phyloP scores from a whole-genome alignment of 2,888 invertebrate genomes.

The Eulithis testata region DNA sequence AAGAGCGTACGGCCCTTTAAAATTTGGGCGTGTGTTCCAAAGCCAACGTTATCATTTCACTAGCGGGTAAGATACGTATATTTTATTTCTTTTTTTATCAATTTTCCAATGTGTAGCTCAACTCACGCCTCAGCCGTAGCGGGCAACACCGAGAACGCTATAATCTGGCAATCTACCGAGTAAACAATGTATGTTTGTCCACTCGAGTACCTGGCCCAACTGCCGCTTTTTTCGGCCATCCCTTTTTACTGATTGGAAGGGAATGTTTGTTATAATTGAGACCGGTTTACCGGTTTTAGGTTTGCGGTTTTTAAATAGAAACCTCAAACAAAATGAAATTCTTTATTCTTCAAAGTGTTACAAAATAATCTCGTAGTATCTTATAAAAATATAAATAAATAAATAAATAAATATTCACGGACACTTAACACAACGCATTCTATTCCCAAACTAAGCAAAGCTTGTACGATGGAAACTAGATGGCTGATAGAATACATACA shows the following conservation, averaged over 20 bases:
- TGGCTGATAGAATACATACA: too few relatives aligned
- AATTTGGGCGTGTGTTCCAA: too few relatives aligned
- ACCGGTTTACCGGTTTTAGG: slow-evolving; percentile 1
- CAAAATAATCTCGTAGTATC: too few relatives aligned
- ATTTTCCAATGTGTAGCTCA: not conserved
- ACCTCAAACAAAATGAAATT: not conserved
- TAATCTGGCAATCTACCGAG: slow-evolving; percentile 47
- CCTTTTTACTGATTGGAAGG: slow-evolving; percentile 25
- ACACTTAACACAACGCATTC: too few relatives aligned
- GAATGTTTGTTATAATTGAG: slow-evolving; percentile 20
- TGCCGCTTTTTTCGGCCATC: slow-evolving; percentile 14
- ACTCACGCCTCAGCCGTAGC: slow-evolving; percentile 11
- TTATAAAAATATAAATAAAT: too few relatives aligned
- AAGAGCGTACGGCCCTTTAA: too few relatives aligned
- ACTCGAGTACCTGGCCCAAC: slow-evolving; percentile 37
- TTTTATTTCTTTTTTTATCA: not conserved
- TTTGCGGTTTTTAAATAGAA: not conserved
- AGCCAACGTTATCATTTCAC: too few relatives aligned
- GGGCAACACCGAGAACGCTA: slow-evolving; percentile 31
- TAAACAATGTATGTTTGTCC: slow-evolving; percentile 46
- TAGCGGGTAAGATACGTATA: too few relatives aligned
- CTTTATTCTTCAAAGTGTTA: not conserved
- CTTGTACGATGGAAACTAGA: too few relatives aligned
- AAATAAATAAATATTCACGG: too few relatives aligned
- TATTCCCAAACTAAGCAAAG: too few relatives aligned